Evolutionary conservation across 2,888 invertebrate species (phyloP), one percentile per base, ranked within the genome.

Genomic region (Cephalotes varians): DNA sequence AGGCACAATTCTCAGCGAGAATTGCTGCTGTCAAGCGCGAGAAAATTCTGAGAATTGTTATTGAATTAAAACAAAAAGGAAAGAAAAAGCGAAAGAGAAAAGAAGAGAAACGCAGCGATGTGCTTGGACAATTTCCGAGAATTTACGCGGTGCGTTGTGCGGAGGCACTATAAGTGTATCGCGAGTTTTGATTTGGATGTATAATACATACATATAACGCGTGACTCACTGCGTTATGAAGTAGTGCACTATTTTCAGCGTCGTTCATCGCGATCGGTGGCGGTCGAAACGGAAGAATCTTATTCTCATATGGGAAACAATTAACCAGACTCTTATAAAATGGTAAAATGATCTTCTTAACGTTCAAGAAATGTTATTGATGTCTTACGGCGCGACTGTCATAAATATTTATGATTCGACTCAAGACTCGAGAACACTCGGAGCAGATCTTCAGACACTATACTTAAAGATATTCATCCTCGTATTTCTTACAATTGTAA

Each of bases 201-300:
- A 2, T 44, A 40, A 40, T 40, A 40, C 5, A 60, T 21, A 51
- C 21, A 40, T 34, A 51, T 18, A 62, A 60, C 72, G 72, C 47
- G 44, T 73, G 81, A 67, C 34, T 81, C 81, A 83, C 18, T 37
- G 47, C 44, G 62, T 85, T 73, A 67, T 67, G 82, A 85, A 85
- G 69, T 64, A 72, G 73, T 15, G 73, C n/a, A 56, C 67, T 62
- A 82, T 74, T 82, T 77, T 82, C 67, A 85, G 76, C 62, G 37
- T 54, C 65, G n/a, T 37, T 25, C 49, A n/a, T 72, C 18, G 67
- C 28, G 37, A 1, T 4, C 9, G 15, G 44, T 28, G 18, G 31
- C 34, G 49, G 49, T 18, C 25, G 37, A 25, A 64, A 49, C 37
- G 31, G 49, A 25, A 25, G 25, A 74, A 37, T 74, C 25, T 49